Evolutionary conservation across 2,888 invertebrate species (phyloP).

Genomic region (Protula sp.): DNA sequence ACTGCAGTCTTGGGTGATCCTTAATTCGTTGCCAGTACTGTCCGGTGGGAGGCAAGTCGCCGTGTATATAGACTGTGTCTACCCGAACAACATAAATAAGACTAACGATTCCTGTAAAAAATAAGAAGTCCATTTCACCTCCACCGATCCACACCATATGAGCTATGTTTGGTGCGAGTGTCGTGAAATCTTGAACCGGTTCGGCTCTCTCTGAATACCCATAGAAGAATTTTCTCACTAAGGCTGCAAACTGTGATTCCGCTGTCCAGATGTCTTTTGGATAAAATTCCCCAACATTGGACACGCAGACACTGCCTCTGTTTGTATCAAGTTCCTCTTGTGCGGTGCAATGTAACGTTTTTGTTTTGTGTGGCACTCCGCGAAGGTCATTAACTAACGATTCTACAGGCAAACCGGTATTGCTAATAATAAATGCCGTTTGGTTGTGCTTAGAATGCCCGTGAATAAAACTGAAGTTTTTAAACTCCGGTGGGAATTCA

Average conservation of each 20-base stretch:
- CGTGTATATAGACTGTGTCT: slow-evolving; percentile 41
- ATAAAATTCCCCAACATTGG: slow-evolving; percentile 12
- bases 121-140: slow-evolving; percentile 38
- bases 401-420: too few relatives aligned
- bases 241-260: slow-evolving; percentile 25
- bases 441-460: too few relatives aligned
- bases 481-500: too few relatives aligned
- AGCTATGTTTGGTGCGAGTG: slow-evolving; percentile 40
- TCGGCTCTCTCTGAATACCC: slow-evolving; percentile 23
- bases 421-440: too few relatives aligned
- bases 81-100: slow-evolving; percentile 33
- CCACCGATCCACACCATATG: slow-evolving; percentile 46
- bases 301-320: slow-evolving; percentile 17
- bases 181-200: slow-evolving; percentile 16
- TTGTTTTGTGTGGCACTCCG: too few relatives aligned
- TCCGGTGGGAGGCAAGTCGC: slow-evolving; percentile 35
- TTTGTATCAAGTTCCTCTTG: too few relatives aligned
- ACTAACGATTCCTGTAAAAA: slow-evolving; percentile 43
- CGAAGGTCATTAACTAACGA: too few relatives aligned
- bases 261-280: slow-evolving; percentile 34
- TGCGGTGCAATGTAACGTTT: too few relatives aligned
- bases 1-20: slow-evolving; percentile 24
- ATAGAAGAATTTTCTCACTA: slow-evolving; percentile 31
- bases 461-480: too few relatives aligned
- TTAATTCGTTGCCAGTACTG: slow-evolving; percentile 33